phyloP scores from a whole-genome alignment of 2,797 vertebrate genomes.

The Phrynocephalus guinanensis region DNA sequence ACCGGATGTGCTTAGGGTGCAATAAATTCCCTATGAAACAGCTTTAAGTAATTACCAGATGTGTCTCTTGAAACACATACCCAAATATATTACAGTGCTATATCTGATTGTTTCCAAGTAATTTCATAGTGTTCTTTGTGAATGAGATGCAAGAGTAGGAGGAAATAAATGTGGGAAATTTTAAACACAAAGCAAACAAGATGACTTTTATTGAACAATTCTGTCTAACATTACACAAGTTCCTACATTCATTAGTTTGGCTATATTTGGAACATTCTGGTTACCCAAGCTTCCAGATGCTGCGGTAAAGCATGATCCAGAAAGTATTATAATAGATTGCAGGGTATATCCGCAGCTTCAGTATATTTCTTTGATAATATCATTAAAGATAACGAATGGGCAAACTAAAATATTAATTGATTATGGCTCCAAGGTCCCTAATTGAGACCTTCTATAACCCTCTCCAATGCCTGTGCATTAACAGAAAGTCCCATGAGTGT shows the following conservation, averaged over 20 bases:
- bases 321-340: neutral
- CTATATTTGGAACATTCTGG: neutral
- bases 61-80: neutral
- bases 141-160: neutral
- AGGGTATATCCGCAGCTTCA: neutral
- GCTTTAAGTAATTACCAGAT: neutral
- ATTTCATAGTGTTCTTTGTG: neutral
- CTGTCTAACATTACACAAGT: neutral
- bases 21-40: neutral
- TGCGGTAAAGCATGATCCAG: neutral
- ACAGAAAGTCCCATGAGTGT: neutral
- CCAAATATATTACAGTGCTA: neutral
- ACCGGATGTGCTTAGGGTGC: neutral
- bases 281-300: neutral
- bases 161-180: neutral
- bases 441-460: neutral
- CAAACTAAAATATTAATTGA: neutral
- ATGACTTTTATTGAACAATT: neutral
- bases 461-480: neutral
- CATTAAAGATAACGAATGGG: neutral
- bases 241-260: neutral
- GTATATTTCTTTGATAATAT: neutral
- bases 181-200: slow-evolving; percentile 3
- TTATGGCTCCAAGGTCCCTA: neutral
- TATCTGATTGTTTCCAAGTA: neutral